Conservation (phyloP, 2,113 vertebrate species). For the Lamprotornis superbus region DNA sequence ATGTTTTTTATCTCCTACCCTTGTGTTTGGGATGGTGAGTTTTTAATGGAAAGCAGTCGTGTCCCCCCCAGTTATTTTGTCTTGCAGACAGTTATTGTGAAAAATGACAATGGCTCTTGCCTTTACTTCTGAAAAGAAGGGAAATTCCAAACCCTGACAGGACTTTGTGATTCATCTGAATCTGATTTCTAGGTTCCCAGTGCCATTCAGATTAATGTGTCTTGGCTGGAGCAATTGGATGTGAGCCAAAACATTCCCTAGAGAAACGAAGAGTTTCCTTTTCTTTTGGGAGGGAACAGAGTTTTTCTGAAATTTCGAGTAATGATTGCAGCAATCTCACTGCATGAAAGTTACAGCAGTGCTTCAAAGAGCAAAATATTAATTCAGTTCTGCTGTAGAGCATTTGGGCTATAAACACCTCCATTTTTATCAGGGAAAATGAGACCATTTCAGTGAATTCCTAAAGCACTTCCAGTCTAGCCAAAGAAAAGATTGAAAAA, state of each 20-base stretch:
- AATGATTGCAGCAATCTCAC: neutral
- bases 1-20: neutral
- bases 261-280: neutral
- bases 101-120: slow-evolving; percentile 15
- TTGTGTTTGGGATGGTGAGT: neutral
- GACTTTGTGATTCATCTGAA: slow-evolving; percentile 37
- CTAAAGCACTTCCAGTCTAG: neutral
- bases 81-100: slow-evolving; percentile 20
- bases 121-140: slow-evolving; percentile 17
- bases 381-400: neutral
- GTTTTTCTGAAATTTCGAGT: neutral
- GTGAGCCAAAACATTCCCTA: neutral
- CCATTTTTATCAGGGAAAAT: neutral
- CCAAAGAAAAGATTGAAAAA: neutral
- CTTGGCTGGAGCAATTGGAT: neutral
- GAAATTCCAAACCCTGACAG: slow-evolving; percentile 20
- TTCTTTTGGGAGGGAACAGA: neutral
- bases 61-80: neutral
- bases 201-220: slow-evolving; percentile 12
- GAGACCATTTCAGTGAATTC: neutral
- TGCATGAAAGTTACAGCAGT: neutral
- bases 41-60: slow-evolving; percentile 39
- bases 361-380: neutral
- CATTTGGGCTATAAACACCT: neutral
- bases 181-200: slow-evolving; percentile 37